Conservation (phyloP, 2,888 invertebrate genomes). For the Lysandra coridon region DNA sequence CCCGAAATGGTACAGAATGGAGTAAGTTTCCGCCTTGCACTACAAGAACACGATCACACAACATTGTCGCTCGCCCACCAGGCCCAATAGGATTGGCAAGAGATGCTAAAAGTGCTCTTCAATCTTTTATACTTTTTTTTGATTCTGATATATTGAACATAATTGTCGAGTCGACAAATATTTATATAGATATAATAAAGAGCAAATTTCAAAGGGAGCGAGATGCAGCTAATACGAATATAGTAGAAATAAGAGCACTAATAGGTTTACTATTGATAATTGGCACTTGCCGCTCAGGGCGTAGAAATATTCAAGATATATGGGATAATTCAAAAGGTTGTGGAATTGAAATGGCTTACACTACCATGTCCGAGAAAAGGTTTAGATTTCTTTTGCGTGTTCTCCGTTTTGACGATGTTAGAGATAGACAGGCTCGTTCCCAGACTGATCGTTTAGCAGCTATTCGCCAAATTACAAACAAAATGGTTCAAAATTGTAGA, state of each 20-base stretch:
- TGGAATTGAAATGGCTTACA: constrained; percentile 13
- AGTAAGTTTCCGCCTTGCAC: no score
- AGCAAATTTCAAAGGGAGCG: constrained; percentile 10
- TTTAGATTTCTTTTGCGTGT: neutral
- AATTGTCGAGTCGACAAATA: constrained; percentile 3
- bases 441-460: neutral
- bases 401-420: constrained; percentile 25
- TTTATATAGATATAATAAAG: constrained; percentile 8
- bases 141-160: constrained; percentile 16
- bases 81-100: no score
- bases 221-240: constrained; percentile 2
- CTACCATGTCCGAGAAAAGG: neutral
- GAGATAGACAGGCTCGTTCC: neutral
- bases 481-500: constrained; percentile 18
- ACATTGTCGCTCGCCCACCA: no score
- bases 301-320: constrained; percentile 10
- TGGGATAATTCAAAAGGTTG: constrained; percentile 25
- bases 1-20: no score
- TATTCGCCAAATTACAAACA: constrained; percentile 15
- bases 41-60: no score
- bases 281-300: constrained; percentile 5
- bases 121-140: constrained; percentile 19
- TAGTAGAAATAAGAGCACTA: constrained; percentile 7
- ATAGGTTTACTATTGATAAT: constrained; percentile 1
- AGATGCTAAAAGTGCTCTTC: neutral